Percentiles rank a stretch among this genome's conserved stretches.
Conservation (phyloP, 2,888 invertebrate genomes). For the Calliopum simillimum region DNA sequence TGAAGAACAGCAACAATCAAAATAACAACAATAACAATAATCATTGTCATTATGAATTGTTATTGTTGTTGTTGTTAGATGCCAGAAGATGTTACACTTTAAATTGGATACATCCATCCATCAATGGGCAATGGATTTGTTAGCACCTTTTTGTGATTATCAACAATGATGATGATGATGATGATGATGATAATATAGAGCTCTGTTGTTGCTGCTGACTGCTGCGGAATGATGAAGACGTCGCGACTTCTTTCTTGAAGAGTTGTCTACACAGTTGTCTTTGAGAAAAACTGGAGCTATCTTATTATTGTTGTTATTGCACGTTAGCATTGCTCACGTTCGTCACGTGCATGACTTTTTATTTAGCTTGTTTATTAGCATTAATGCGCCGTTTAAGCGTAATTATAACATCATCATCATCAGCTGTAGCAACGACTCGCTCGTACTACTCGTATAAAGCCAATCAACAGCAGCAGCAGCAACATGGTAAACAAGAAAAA, state of each 20-base stretch:
- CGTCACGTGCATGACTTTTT: constrained; percentile 40
- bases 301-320: background rate
- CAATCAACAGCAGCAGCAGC: constrained; percentile 10
- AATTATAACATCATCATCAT: constrained; percentile 50
- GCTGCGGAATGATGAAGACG: background rate
- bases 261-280: background rate
- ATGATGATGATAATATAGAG: background rate
- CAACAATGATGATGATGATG: background rate
- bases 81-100: background rate
- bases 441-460: background rate
- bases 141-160: constrained; percentile 53
- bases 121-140: constrained; percentile 57
- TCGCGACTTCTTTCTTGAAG: background rate
- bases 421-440: constrained; percentile 9
- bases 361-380: constrained; percentile 54
- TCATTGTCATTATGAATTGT: constrained; percentile 26
- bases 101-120: background rate
- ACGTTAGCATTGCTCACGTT: constrained; percentile 21
- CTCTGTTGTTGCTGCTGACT: background rate
- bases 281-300: constrained; percentile 9
- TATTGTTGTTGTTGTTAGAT: constrained; percentile 10
- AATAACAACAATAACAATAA: constrained; percentile 25
- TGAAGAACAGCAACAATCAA: constrained; percentile 35
- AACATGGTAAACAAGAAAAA: background rate
- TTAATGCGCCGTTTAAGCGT: constrained; percentile 52